These are phyloP conservation scores for Phorcus lineatus DNA, from an alignment of 2,888 invertebrate species.

Conservation along the genomic window DNA sequence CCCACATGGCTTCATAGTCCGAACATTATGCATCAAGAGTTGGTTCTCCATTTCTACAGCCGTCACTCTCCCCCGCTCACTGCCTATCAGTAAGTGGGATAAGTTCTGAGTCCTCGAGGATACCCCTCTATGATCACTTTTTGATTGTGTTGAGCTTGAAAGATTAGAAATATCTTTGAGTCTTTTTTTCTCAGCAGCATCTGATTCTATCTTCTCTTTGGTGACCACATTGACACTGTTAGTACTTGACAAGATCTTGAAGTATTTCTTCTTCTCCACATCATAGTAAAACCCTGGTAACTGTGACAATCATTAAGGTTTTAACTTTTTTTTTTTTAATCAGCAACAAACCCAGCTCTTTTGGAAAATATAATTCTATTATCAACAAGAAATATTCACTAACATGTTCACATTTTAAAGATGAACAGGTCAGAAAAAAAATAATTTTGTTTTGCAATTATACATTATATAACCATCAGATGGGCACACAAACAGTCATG, in stretches of 20 bases:
- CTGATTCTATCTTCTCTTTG: constrained; percentile 55
- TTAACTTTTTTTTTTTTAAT: no score
- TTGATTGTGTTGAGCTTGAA: background rate
- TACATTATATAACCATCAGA: no score
- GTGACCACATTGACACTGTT: constrained; percentile 53
- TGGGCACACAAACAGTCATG: no score
- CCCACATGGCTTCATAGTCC: constrained; percentile 27
- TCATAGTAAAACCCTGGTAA: constrained; percentile 73
- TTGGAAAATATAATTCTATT: no score
- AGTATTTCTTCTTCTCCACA: constrained; percentile 66
- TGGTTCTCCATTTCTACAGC: background rate
- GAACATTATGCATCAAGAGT: constrained; percentile 14
- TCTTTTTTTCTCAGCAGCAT: constrained; percentile 54
- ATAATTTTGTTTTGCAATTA: no score
- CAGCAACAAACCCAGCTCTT: no score
- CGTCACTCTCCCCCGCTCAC: constrained; percentile 24
- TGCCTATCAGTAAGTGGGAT: constrained; percentile 11
- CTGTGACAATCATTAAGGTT: constrained; percentile 39
- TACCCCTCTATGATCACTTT: background rate
- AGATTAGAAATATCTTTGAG: constrained; percentile 44
- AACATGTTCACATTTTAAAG: no score
- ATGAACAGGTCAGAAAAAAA: no score
- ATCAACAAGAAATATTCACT: no score
- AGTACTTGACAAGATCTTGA: constrained; percentile 64
- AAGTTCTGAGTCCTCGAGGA: background rate